Conservation (phyloP, 2,113 vertebrate species). For the Carassius auratus region DNA sequence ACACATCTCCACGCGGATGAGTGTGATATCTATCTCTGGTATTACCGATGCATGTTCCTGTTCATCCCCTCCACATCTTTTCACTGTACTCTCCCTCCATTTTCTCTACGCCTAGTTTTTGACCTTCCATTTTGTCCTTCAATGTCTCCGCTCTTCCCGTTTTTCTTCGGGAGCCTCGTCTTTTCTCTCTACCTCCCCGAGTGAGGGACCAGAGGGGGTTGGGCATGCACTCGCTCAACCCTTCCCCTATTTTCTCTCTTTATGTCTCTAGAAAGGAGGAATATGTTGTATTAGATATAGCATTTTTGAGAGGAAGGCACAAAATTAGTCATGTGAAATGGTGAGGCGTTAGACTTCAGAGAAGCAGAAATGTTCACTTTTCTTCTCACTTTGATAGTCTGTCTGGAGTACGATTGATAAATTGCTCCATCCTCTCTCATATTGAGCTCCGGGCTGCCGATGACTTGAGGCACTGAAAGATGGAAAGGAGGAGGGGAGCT, state of each 20-base stretch:
- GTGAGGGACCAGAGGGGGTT: conserved; percentile 14
- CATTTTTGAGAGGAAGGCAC: not conserved
- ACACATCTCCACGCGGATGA: conserved; percentile 4
- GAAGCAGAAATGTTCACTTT: not conserved
- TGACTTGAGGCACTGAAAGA: conserved; percentile 14
- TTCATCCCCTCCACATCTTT: not conserved
- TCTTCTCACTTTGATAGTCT: conserved; percentile 41
- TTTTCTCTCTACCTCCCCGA: not conserved
- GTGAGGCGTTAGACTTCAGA: not conserved
- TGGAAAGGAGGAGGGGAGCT: not conserved
- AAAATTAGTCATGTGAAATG: conserved; percentile 8
- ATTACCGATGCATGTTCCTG: not conserved
- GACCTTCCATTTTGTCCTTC: conserved; percentile 46
- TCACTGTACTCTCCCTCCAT: not conserved
- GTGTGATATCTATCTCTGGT: not conserved
- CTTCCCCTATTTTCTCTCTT: not conserved
- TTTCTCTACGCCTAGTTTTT: conserved; percentile 37
- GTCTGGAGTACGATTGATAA: conserved; percentile 31
- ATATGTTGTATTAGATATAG: not conserved
- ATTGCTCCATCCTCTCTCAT: conserved; percentile 3
- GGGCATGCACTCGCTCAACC: not conserved
- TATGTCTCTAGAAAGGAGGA: not conserved
- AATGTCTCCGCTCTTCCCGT: not conserved
- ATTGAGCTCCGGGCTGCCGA: not conserved
- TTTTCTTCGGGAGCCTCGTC: not conserved